A percentile compares a stretch with the other conserved stretches of the same genome.
Evolutionary conservation across 30 jellyfish, hydroid and myxozoan species (phyloP).

Genomic region (Cassiopea andromeda): DNA sequence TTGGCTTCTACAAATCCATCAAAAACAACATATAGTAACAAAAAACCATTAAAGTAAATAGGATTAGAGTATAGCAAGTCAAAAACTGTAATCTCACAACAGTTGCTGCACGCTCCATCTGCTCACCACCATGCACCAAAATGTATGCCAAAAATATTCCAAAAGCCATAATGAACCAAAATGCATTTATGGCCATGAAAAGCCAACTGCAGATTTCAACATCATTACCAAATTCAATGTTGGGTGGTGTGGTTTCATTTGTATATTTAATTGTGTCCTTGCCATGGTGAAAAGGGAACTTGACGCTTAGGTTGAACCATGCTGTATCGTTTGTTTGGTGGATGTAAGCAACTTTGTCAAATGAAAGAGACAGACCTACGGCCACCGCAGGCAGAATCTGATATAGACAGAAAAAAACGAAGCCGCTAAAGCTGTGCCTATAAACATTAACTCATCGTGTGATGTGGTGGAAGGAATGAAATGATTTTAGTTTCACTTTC

Average conservation of each 20-base stretch:
- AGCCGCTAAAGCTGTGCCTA: no score
- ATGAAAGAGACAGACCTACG: slow-evolving; percentile 38
- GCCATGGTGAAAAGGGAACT: slow-evolving; percentile 65
- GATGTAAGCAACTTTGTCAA: slow-evolving; percentile 42
- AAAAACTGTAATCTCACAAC: background rate
- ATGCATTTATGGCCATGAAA: slow-evolving; percentile 39
- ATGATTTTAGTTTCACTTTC: no score
- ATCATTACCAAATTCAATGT: slow-evolving; percentile 28
- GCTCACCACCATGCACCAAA: slow-evolving; percentile 60
- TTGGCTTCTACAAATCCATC: no score
- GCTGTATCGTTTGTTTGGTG: slow-evolving; percentile 59
- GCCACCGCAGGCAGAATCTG: slow-evolving; percentile 63
- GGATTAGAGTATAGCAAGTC: background rate
- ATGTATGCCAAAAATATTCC: slow-evolving; percentile 32
- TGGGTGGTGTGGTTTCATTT: slow-evolving; percentile 44
- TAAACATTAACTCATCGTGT: no score
- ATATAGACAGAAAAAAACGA: background rate
- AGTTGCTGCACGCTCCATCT: slow-evolving; percentile 62
- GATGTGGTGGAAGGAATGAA: no score
- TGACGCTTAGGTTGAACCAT: slow-evolving; percentile 59
- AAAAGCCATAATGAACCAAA: slow-evolving; percentile 52
- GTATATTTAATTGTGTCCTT: slow-evolving; percentile 32
- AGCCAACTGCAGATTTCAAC: slow-evolving; percentile 70
- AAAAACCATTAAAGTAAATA: no score
- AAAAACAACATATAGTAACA: no score